These are phyloP conservation scores for Leucoraja erinaceus DNA, from an alignment of 2,113 vertebrate genomes.

Conservation along the genomic window DNA sequence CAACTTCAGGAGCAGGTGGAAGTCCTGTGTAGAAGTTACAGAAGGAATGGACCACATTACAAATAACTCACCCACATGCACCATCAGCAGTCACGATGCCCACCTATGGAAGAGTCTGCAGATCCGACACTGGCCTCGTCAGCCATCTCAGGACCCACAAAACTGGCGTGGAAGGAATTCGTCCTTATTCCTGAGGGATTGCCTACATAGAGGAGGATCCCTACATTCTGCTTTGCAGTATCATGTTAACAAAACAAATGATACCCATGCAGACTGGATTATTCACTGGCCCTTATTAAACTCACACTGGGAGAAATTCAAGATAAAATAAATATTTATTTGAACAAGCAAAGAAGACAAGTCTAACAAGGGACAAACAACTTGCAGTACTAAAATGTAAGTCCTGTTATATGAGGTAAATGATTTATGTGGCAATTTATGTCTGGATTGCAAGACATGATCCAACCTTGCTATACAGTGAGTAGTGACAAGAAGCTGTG, in stretches of 20 bases:
- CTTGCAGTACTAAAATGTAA: not conserved
- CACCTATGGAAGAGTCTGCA: not conserved
- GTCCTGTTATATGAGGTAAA: not conserved
- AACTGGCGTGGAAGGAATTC: no score
- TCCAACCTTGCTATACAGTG: not conserved
- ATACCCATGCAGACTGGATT: not conserved
- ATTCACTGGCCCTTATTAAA: not conserved
- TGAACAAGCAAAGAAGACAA: not conserved
- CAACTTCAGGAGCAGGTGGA: no score
- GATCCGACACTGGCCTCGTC: not conserved
- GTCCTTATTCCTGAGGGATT: not conserved
- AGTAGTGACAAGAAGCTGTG: not conserved
- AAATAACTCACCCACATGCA: no score
- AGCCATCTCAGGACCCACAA: no score
- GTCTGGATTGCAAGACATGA: not conserved
- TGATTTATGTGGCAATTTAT: constrained; percentile 31
- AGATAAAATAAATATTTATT: not conserved
- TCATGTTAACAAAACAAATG: not conserved
- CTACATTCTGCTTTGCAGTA: not conserved
- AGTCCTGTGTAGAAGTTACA: no score
- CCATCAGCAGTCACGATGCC: no score
- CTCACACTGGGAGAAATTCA: not conserved
- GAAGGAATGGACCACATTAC: no score
- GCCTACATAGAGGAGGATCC: no score
- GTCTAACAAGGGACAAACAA: not conserved